phyloP scores from a whole-genome alignment of 2,888 invertebrate genomes.

The Dryomyza anilis region DNA sequence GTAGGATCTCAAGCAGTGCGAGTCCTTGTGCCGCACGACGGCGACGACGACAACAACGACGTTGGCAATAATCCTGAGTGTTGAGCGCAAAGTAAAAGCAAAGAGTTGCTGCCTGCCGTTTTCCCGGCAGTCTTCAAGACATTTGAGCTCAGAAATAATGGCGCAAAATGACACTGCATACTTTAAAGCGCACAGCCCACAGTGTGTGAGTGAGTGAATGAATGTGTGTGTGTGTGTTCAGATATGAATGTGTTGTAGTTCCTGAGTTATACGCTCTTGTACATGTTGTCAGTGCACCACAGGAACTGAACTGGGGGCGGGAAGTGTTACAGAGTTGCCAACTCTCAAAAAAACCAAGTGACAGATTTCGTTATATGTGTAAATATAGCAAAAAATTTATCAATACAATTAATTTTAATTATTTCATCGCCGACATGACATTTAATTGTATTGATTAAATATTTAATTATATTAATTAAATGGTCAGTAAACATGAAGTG shows the following conservation, averaged over 20 bases:
- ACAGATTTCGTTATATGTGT: no score
- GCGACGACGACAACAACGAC: background rate
- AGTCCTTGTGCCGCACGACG: background rate
- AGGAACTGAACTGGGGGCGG: background rate
- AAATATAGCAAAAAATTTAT: no score
- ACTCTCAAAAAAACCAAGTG: background rate
- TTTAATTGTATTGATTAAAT: no score
- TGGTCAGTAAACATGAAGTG: no score
- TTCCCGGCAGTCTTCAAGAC: slow-evolving; percentile 31
- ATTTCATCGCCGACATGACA: no score
- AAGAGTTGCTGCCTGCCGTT: no score
- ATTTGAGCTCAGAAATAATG: slow-evolving; percentile 44
- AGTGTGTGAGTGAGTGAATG: slow-evolving; percentile 24
- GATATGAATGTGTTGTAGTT: slow-evolving; percentile 23
- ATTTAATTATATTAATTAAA: no score
- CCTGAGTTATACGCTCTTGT: slow-evolving; percentile 17
- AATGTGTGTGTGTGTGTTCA: background rate
- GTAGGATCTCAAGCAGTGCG: background rate
- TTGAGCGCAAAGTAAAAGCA: no score
- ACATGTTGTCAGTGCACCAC: background rate
- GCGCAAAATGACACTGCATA: slow-evolving; percentile 41
- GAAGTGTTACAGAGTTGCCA: background rate
- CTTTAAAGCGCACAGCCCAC: slow-evolving; percentile 52
- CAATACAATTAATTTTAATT: no score
- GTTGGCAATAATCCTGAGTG: no score